Conservation (phyloP, 2,888 invertebrate genomes). For the Helicoverpa assulta region DNA sequence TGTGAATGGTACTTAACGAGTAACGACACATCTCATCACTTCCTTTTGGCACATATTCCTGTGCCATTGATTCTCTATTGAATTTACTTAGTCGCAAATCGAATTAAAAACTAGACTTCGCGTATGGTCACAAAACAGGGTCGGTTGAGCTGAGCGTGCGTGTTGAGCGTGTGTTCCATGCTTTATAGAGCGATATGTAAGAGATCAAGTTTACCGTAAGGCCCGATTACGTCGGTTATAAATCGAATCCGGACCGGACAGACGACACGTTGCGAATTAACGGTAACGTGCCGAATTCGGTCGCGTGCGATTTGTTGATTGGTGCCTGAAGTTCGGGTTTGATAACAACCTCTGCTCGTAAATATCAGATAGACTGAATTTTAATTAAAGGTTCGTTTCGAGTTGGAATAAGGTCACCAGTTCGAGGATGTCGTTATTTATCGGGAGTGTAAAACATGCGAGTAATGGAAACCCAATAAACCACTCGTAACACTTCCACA, state of each 20-base stretch:
- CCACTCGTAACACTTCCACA: constrained; percentile 31
- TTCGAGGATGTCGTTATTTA: constrained; percentile 34
- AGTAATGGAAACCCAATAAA: constrained; percentile 10
- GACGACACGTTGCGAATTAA: constrained; percentile 74
- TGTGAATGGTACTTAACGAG: constrained; percentile 9
- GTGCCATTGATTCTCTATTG: constrained; percentile 38
- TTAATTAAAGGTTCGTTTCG: constrained; percentile 43
- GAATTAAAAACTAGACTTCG: constrained; percentile 57
- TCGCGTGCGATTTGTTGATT: constrained; percentile 62
- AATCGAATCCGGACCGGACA: constrained; percentile 77
- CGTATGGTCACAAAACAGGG: constrained; percentile 56
- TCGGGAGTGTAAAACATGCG: constrained; percentile 6
- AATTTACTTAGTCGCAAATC: constrained; percentile 41
- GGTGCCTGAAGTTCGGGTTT: constrained; percentile 53
- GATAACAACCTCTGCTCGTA: constrained; percentile 44
- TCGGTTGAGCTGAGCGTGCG: constrained; percentile 57
- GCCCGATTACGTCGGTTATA: constrained; percentile 86
- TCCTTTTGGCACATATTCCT: constrained; percentile 19
- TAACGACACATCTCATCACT: constrained; percentile 16
- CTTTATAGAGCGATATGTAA: constrained; percentile 71
- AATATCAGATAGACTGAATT: constrained; percentile 34
- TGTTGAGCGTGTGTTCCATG: constrained; percentile 63
- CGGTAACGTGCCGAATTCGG: constrained; percentile 84
- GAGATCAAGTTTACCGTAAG: constrained; percentile 79
- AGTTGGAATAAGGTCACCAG: constrained; percentile 32